phyloP scores from a whole-genome alignment of 53 echinoderm and acorn worm species.

The Holothuria scabra region DNA sequence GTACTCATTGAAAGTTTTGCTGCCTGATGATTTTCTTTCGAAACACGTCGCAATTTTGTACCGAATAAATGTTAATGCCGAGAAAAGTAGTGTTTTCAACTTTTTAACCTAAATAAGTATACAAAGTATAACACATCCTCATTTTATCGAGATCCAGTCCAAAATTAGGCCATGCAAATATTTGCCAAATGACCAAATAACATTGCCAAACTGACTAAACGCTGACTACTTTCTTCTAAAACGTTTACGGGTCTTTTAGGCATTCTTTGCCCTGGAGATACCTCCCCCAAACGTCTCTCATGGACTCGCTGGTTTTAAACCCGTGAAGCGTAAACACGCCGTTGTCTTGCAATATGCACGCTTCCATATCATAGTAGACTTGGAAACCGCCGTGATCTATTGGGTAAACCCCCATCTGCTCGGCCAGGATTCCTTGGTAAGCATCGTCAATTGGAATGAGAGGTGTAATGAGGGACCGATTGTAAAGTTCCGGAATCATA shows the following conservation, averaged over 20 bases:
- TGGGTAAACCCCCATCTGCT: constrained; percentile 47
- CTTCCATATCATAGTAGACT: constrained; percentile 50
- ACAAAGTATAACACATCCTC: too few relatives aligned
- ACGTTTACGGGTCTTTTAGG: not conserved
- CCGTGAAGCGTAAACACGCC: constrained; percentile 79
- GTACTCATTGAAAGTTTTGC: too few relatives aligned
- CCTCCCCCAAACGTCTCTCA: constrained; percentile 71
- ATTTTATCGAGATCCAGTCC: too few relatives aligned
- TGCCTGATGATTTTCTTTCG: too few relatives aligned
- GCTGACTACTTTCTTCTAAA: too few relatives aligned
- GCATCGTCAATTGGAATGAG: constrained; percentile 66
- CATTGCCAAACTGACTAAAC: too few relatives aligned
- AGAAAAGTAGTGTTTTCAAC: too few relatives aligned
- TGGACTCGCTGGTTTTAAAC: constrained; percentile 57
- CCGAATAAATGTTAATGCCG: too few relatives aligned
- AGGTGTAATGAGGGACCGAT: constrained; percentile 10
- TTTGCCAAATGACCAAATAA: too few relatives aligned
- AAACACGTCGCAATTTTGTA: too few relatives aligned
- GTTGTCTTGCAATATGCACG: constrained; percentile 63
- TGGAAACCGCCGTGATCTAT: constrained; percentile 28
- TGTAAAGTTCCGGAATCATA: constrained; percentile 44
- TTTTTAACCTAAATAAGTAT: too few relatives aligned
- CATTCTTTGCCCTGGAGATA: not conserved
- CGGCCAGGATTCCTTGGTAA: constrained; percentile 53
- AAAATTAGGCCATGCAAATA: too few relatives aligned